Conservation (phyloP, 2,113 vertebrate genomes). For the Megaceryle maxima region DNA sequence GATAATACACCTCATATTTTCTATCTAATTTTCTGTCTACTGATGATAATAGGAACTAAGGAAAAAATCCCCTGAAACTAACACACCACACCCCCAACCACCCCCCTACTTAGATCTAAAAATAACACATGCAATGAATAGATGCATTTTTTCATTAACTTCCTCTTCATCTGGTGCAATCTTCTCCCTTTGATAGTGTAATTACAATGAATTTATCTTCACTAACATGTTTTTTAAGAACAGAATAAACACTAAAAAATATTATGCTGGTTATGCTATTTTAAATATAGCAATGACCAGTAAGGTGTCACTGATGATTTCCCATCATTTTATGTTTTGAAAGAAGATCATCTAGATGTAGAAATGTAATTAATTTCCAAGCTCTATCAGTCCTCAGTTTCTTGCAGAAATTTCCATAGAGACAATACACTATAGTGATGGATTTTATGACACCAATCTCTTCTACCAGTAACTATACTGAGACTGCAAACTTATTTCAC, state of each 20-base stretch:
- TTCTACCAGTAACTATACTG: not conserved
- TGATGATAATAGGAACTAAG: not conserved
- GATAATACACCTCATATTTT: not conserved
- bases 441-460: not conserved
- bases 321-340: not conserved
- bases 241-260: not conserved
- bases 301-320: not conserved
- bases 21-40: not conserved
- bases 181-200: constrained; percentile 45
- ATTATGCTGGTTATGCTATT: not conserved
- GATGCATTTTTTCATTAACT: constrained; percentile 41
- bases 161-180: constrained; percentile 29
- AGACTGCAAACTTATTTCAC: constrained; percentile 5
- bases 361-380: not conserved
- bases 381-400: not conserved
- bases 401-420: not conserved
- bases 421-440: not conserved
- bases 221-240: not conserved
- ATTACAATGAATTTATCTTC: constrained; percentile 17
- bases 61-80: not conserved
- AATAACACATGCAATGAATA: constrained; percentile 18
- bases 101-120: not conserved
- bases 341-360: not conserved
- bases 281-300: not conserved
- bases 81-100: not conserved